Conservation (phyloP, 2,797 vertebrate species). For the Anabacerthia variegaticeps region DNA sequence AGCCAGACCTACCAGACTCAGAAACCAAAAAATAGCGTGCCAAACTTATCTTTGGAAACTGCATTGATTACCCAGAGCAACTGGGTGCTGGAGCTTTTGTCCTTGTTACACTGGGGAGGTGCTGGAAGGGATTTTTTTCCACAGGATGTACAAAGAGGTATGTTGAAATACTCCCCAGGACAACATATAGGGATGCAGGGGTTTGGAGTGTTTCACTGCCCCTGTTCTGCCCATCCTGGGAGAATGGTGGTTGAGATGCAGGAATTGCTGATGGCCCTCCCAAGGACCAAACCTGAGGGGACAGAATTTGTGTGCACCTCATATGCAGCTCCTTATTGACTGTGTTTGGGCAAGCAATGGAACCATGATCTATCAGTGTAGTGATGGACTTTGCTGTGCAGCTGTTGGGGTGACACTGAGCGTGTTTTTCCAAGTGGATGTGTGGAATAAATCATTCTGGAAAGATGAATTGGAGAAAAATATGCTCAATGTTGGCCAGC, state of each 20-base stretch:
- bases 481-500: neutral
- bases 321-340: neutral
- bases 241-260: neutral
- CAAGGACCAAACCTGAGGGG: neutral
- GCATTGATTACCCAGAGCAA: neutral
- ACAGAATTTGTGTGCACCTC: neutral
- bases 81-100: neutral
- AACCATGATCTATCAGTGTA: neutral
- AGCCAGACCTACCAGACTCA: neutral
- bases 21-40: neutral
- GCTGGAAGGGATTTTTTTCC: neutral
- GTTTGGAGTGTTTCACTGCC: neutral
- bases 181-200: accelerated
- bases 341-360: neutral
- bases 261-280: neutral
- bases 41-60: neutral
- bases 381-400: neutral
- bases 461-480: neutral
- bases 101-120: neutral
- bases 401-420: neutral
- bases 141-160: accelerated
- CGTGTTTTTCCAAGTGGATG: neutral
- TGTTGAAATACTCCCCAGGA: neutral
- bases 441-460: neutral
- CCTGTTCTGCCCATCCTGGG: neutral